Base-by-base conservation (phyloP, 2,113 vertebrate species). In the Serinus canaria region DNA sequence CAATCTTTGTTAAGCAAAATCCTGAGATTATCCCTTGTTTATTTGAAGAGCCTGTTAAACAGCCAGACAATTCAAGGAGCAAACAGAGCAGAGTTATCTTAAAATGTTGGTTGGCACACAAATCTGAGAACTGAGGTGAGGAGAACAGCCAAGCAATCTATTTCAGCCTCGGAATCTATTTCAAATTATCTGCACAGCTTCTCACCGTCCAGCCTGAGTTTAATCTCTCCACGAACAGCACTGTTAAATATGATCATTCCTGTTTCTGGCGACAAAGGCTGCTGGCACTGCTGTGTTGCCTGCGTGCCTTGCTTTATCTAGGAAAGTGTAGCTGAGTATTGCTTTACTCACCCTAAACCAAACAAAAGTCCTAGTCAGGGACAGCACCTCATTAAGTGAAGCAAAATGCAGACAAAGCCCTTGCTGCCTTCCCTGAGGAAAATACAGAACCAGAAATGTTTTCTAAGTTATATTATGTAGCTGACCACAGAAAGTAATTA, bases 11-110 rank as follows among this genome's bases (percentile, higher is more conserved):
- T 24, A 47, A 63, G 63, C 30, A 74, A 79, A 97, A 94, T 80
- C 90, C 93, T 21, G 59, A 91, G 90, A 85, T 97, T 94, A 92
- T 79, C 91, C 94, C 84, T 52, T 94, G 78, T 95, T 91, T 95
- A 66, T 92, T 89, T 79, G 93, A 82, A 85, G 91, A 74, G 89
- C 63, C 83, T 87, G 59, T 91, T 92, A 84, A 83, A 87, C 93
- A 95, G 78, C 81, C 41, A 85, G 89, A 92, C 82, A 94, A 87
- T 92, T 94, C 89, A 68, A 77, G 92, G 55, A 94, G 84, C 82
- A 90, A 83, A 89, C 85, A 85, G 75, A 91, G 91, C 87, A 56
- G 82, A 95, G 85, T 90, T 97, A 96, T 94, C 94, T 92, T 90
- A 80, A 96, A 93, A 86, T 87, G 88, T 78, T 94, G 84, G 76